These are phyloP conservation scores for Peromyscus eremicus DNA, from an alignment of 2,797 vertebrate species.

Conservation along the genomic window DNA sequence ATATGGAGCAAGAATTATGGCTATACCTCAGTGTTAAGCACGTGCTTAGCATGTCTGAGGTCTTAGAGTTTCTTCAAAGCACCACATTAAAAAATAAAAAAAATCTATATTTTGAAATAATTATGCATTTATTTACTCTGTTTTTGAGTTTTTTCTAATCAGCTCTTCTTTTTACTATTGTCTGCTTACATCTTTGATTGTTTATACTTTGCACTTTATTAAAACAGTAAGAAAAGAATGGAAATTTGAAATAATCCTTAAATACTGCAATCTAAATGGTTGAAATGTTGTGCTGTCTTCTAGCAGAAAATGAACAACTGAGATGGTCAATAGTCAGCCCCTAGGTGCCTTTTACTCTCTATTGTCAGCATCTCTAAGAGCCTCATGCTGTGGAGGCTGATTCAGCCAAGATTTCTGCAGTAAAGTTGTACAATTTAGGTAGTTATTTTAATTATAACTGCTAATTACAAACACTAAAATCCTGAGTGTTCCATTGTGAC, in stretches of 20 bases:
- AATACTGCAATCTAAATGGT: not conserved
- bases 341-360: not conserved
- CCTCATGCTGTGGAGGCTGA: not conserved
- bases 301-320: not conserved
- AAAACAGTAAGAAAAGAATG: not conserved
- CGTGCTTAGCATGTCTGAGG: too few relatives aligned
- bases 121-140: not conserved
- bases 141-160: not conserved
- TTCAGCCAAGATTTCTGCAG: constrained; percentile 12
- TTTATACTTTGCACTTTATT: not conserved
- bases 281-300: not conserved
- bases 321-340: not conserved
- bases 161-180: not conserved
- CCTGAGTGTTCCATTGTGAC: constrained; percentile 4
- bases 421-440: constrained; percentile 15
- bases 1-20: not conserved
- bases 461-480: constrained; percentile 33
- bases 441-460: constrained; percentile 47
- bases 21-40: not conserved
- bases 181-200: not conserved
- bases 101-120: not conserved
- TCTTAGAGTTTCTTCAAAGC: not conserved
- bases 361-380: constrained; percentile 5
- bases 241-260: not conserved
- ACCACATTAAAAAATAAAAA: not conserved